Base-by-base conservation (phyloP, 2,888 invertebrate species). In the Lypha dubia region DNA sequence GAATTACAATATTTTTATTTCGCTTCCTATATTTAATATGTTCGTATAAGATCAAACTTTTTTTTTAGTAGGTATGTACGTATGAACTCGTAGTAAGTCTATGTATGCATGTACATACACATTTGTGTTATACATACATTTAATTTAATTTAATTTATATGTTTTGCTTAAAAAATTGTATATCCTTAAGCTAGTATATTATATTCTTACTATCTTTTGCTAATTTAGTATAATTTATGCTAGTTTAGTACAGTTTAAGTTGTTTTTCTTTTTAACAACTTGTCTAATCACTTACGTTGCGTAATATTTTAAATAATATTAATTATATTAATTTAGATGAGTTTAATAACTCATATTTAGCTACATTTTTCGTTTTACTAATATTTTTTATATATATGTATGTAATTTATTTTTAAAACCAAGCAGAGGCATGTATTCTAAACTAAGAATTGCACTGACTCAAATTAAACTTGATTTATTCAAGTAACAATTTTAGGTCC, bases 281-380 rank as follows among this genome's bases (percentile, higher is more conserved):
- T 53, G 44, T 65, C 58, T 83, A 75, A 49, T 75, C 24, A 63
- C 53, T 76, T 82, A 58, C n/a, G 44, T 24, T 71, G 58, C 49
- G 24, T 60, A 60, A 53, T 73, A 53, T 44, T 73, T 76, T 63
- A 41, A 51, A 62, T 74, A 49, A 58, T 77, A 70, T 67, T 74
- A 44, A 58, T 76, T 68, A 38, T 67, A 73, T 84, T 71, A 58
- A 65, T 76, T 80, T 80, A 62, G 67, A 68, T 80, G 84, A 79
- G 80, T 80, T n/a, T 80, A 75, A 68, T n/a, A 81, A 81, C 77
- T 74, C 81, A 84, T 74, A 84, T 74, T 84, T 80, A 51, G 49
- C 84, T 84, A 84, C 22, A 60, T 67, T 38, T 62, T 0, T 35
- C 46, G 11, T 60, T 73, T 79, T 24, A 56, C 32, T 20, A 44